Evolutionary conservation across 2,797 vertebrate genomes (phyloP).

Genomic region (Amniataba percoides): DNA sequence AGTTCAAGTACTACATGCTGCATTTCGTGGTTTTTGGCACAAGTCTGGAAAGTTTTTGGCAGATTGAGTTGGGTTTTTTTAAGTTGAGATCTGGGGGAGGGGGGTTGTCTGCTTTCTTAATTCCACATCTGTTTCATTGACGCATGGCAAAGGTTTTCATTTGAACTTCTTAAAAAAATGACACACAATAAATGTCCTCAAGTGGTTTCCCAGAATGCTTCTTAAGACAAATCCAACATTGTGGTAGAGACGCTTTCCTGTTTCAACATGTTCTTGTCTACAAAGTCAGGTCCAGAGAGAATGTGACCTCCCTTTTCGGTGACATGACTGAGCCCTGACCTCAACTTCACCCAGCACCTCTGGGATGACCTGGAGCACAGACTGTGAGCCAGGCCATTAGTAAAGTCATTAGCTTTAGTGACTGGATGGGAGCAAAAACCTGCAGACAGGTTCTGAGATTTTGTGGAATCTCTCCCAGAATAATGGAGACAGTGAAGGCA

Average conservation of each 20-base stretch:
- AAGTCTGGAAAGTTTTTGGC: background rate
- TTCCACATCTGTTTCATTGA: conserved; percentile 16
- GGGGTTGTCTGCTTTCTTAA: background rate
- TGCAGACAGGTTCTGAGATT: background rate
- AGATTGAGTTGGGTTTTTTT: background rate
- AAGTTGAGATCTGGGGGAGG: no score
- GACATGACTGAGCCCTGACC: background rate
- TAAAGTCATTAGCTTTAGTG: background rate
- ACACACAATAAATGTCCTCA: background rate
- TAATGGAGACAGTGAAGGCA: background rate
- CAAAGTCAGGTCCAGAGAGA: background rate
- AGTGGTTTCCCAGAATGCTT: background rate
- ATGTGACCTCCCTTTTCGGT: background rate
- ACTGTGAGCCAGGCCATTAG: background rate
- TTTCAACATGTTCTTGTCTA: background rate
- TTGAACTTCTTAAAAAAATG: conserved; percentile 4
- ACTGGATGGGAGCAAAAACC: background rate
- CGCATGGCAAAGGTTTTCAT: background rate
- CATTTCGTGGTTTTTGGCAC: background rate
- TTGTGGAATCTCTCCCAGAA: background rate
- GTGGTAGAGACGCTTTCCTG: no score
- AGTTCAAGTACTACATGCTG: background rate
- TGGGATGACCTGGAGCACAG: background rate
- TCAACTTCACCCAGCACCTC: background rate
- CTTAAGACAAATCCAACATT: background rate